Evolutionary conservation across 2,797 vertebrate genomes (phyloP).

Genomic region (Otolemur crassicaudatus): DNA sequence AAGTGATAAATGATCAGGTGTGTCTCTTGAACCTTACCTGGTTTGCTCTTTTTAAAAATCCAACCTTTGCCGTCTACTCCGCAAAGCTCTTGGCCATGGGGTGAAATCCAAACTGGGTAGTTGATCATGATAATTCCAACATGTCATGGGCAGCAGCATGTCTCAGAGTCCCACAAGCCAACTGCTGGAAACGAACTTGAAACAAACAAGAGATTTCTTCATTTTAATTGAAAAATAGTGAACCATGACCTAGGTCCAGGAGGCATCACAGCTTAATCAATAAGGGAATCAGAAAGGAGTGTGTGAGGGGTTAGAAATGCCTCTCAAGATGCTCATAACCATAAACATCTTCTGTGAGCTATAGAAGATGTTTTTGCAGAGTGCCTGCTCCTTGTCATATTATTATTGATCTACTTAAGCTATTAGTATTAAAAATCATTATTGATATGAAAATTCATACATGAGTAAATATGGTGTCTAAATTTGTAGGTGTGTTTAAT

Average conservation of each 20-base stretch:
- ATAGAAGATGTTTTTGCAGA: not conserved
- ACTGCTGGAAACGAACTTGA: slow-evolving; percentile 82
- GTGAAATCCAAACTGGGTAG: slow-evolving; percentile 84
- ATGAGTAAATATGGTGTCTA: no score
- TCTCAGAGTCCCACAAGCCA: slow-evolving; percentile 82
- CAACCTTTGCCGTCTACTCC: slow-evolving; percentile 75
- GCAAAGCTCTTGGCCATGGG: slow-evolving; percentile 82
- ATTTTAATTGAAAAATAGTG: slow-evolving; percentile 79
- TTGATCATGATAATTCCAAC: slow-evolving; percentile 86
- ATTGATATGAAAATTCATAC: not conserved
- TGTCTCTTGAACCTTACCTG: slow-evolving; percentile 81
- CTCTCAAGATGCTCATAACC: slow-evolving; percentile 48
- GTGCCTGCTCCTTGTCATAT: not conserved
- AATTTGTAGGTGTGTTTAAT: no score
- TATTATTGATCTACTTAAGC: slow-evolving; percentile 30
- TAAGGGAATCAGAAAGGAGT: slow-evolving; percentile 55
- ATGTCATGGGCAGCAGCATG: slow-evolving; percentile 82
- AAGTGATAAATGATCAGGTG: slow-evolving; percentile 30
- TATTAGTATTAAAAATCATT: not conserved
- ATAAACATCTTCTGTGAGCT: not conserved
- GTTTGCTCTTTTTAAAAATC: slow-evolving; percentile 84
- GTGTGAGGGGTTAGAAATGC: slow-evolving; percentile 15
- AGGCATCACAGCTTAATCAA: slow-evolving; percentile 51
- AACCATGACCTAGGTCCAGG: not conserved
- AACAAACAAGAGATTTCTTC: slow-evolving; percentile 79